Evolutionary conservation across 2,113 vertebrate species (phyloP).

Genomic region (Camelus dromedarius): DNA sequence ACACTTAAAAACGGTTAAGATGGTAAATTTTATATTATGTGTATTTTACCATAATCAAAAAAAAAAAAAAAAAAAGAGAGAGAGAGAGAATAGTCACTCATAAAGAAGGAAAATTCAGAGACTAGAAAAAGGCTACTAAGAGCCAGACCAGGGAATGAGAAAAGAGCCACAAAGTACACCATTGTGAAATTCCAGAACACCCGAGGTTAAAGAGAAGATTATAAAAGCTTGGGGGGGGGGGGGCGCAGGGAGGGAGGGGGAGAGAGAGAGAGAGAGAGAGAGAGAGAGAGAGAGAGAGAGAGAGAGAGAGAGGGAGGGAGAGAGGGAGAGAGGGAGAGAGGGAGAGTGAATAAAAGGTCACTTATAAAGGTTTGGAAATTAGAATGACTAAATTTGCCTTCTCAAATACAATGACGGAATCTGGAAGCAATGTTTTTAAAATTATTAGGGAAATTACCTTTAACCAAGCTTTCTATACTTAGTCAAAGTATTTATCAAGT

Average conservation of each 20-base stretch:
- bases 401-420: background rate
- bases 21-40: background rate
- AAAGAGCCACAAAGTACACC: background rate
- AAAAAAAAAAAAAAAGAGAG: background rate
- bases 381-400: background rate
- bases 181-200: background rate
- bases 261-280: too few relatives aligned
- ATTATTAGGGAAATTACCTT: background rate
- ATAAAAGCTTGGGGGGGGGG: background rate
- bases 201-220: background rate
- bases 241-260: too few relatives aligned
- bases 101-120: background rate
- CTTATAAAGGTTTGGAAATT: background rate
- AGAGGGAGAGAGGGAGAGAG: too few relatives aligned
- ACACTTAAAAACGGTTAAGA: background rate
- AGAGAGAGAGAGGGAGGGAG: too few relatives aligned
- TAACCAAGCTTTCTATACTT: background rate
- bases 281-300: too few relatives aligned
- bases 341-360: background rate
- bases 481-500: background rate
- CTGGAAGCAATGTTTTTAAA: background rate
- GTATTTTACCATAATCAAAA: background rate
- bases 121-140: background rate
- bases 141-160: background rate
- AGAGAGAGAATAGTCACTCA: background rate